phyloP scores from a whole-genome alignment of 2,113 vertebrate genomes.

The Carlito syrichta region DNA sequence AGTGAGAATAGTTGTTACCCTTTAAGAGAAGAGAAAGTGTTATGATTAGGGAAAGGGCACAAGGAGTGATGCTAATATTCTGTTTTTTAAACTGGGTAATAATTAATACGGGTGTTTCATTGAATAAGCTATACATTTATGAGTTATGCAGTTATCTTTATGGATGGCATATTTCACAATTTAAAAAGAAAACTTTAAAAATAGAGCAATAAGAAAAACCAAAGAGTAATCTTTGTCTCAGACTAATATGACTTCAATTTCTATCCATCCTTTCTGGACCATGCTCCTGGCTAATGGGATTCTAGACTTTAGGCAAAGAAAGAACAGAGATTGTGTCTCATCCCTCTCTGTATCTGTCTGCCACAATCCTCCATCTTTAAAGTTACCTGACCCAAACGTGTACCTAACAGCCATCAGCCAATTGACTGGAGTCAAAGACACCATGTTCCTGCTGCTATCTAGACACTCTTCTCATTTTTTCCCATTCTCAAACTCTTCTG shows the following conservation, averaged over 20 bases:
- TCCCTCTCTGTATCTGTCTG: not conserved
- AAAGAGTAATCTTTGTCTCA: not conserved
- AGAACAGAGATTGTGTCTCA: not conserved
- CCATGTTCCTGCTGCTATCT: not conserved
- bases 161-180: not conserved
- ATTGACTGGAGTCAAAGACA: not conserved
- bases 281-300: not conserved
- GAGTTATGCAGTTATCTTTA: not conserved
- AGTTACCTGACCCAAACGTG: not conserved
- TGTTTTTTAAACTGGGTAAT: slow-evolving; percentile 7
- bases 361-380: slow-evolving; percentile 33
- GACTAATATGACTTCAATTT: not conserved
- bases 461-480: not conserved
- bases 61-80: not conserved
- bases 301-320: not conserved
- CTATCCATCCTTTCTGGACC: slow-evolving; percentile 18
- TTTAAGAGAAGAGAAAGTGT: not conserved
- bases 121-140: not conserved
- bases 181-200: slow-evolving; percentile 2
- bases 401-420: not conserved
- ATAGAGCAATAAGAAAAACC: not conserved
- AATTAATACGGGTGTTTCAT: not conserved
- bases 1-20: not conserved
- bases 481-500: not conserved
- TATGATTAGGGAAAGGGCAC: not conserved